Evolutionary conservation across 2,888 invertebrate genomes (phyloP).

Genomic region (Margaritifera margaritifera): DNA sequence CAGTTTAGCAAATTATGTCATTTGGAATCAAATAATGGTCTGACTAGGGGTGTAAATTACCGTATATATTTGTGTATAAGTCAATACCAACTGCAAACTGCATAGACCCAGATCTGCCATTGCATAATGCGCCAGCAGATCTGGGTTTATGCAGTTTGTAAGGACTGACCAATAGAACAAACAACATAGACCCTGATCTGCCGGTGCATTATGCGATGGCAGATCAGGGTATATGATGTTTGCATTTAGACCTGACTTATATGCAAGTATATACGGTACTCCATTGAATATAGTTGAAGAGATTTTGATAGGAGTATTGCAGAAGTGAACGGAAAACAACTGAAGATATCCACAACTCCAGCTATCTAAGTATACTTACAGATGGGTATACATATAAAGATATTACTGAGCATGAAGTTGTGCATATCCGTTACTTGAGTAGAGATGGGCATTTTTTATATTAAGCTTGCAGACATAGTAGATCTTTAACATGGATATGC

Average conservation of each 20-base stretch:
- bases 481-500: slow-evolving; percentile 19
- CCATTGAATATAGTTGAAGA: slow-evolving; percentile 17
- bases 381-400: slow-evolving; percentile 19
- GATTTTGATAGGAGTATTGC: slow-evolving; percentile 11
- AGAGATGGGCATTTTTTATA: slow-evolving; percentile 8
- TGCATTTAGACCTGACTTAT: too few relatives aligned
- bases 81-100: too few relatives aligned
- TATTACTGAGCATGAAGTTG: slow-evolving; percentile 17
- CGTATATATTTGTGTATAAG: too few relatives aligned
- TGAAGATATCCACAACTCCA: slow-evolving; percentile 9
- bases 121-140: too few relatives aligned
- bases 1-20: slow-evolving; percentile 15
- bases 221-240: too few relatives aligned
- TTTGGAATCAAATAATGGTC: slow-evolving; percentile 13
- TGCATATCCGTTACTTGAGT: slow-evolving; percentile 8
- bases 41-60: slow-evolving; percentile 16
- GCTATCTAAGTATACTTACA: slow-evolving; percentile 16
- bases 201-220: too few relatives aligned
- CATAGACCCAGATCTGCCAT: too few relatives aligned
- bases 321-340: slow-evolving; percentile 7
- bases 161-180: too few relatives aligned
- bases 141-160: too few relatives aligned
- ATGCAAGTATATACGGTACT: too few relatives aligned
- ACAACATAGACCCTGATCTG: too few relatives aligned
- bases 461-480: slow-evolving; percentile 19